Conservation (phyloP, 64 coral and sea anemone species). For the Platygyra sinensis region DNA sequence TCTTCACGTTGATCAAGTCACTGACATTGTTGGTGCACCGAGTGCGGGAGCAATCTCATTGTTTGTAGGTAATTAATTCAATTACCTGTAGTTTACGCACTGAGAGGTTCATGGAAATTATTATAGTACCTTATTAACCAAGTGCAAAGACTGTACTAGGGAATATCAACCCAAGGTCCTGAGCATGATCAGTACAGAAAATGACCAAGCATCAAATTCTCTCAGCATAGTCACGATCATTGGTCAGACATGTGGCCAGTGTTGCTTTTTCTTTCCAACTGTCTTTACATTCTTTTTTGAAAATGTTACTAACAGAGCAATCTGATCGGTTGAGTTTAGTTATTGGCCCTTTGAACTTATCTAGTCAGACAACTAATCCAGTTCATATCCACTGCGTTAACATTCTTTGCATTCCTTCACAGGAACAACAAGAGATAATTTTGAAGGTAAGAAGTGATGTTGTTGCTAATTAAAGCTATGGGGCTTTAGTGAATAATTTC, state of each 20-base stretch:
- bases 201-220: neutral
- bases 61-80: slow-evolving; percentile 58
- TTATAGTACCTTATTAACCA: too few species aligned
- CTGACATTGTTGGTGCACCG: slow-evolving; percentile 39
- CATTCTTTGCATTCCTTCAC: slow-evolving; percentile 18
- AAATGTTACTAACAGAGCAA: neutral
- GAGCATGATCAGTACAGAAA: neutral
- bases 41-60: slow-evolving; percentile 73
- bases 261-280: too few species aligned
- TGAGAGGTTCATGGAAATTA: too few species aligned
- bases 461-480: neutral
- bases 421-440: slow-evolving; percentile 92
- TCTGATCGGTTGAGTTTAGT: neutral
- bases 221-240: neutral
- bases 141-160: too few species aligned
- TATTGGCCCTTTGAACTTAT: neutral
- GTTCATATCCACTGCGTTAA: too few species aligned
- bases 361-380: neutral
- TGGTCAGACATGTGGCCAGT: too few species aligned
- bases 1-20: slow-evolving; percentile 65
- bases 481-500: neutral
- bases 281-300: too few species aligned
- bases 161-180: neutral
- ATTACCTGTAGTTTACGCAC: neutral
- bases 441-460: slow-evolving; percentile 55